These are phyloP conservation scores for Micronycteris hirsuta DNA, from an alignment of 2,113 vertebrate species.

Conservation along the genomic window DNA sequence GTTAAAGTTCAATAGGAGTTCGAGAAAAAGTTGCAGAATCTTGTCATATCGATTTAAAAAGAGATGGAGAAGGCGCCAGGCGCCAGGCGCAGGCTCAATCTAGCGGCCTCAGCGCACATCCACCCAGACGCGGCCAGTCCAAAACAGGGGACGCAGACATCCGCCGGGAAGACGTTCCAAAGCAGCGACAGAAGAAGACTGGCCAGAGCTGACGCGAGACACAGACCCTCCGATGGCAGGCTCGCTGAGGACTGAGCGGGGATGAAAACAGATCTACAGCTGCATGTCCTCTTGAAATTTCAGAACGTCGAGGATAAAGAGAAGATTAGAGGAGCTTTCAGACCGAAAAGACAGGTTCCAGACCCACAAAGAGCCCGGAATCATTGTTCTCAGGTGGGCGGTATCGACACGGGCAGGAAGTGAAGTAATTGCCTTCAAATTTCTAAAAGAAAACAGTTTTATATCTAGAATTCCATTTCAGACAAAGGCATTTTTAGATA, in stretches of 20 bases:
- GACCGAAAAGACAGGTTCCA: background rate
- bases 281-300: background rate
- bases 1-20: background rate
- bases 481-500: background rate
- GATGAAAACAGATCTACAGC: background rate
- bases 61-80: background rate
- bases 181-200: background rate
- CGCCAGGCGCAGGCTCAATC: fast-evolving
- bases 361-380: background rate
- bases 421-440: background rate
- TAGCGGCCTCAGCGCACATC: background rate
- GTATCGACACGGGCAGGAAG: background rate
- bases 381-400: background rate
- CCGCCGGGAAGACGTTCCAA: background rate
- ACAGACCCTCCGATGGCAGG: background rate
- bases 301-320: background rate
- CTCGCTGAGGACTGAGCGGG: background rate
- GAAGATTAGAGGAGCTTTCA: background rate
- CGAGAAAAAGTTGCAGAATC: background rate
- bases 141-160: background rate
- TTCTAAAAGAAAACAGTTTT: background rate
- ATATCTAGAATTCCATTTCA: background rate
- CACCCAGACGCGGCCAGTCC: background rate
- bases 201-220: too few species aligned
- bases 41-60: background rate